These are phyloP conservation scores for Condylostylus longicornis DNA, from an alignment of 1,140 invertebrate genomes.

Conservation along the genomic window DNA sequence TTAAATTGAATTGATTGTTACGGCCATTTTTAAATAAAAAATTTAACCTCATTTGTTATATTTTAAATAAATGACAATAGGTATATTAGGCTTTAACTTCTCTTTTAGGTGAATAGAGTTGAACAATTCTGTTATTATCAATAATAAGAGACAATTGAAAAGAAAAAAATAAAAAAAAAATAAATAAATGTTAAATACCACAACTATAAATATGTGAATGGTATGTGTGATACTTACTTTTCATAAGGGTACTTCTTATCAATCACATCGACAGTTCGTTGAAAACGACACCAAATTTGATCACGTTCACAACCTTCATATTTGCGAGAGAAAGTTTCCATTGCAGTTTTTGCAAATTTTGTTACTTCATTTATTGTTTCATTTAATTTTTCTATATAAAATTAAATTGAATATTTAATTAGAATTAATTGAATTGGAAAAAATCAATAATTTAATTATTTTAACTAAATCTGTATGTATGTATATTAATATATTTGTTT, in stretches of 20 bases:
- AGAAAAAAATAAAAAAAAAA: not conserved
- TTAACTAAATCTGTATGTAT: no score
- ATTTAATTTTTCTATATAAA: not conserved
- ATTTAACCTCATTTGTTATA: not conserved
- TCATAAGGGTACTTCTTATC: not conserved
- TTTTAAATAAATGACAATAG: not conserved
- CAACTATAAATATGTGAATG: not conserved
- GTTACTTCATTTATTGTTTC: not conserved
- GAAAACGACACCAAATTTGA: not conserved
- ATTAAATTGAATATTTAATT: no score
- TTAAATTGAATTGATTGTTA: no score
- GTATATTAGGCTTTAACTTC: not conserved
- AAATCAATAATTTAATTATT: no score
- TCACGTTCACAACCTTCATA: constrained; percentile 1
- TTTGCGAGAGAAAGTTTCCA: constrained; percentile 1
- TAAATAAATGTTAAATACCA: not conserved
- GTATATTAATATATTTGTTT: no score
- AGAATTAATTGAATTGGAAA: no score
- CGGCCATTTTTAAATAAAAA: no score
- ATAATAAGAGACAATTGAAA: no score
- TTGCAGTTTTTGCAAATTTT: not conserved
- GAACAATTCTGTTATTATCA: constrained; percentile 1
- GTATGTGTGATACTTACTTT: not conserved
- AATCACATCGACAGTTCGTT: not conserved
- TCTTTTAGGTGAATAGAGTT: not conserved